These are phyloP conservation scores for Petromus typicus DNA, from an alignment of 2,113 vertebrate species.

Conservation along the genomic window DNA sequence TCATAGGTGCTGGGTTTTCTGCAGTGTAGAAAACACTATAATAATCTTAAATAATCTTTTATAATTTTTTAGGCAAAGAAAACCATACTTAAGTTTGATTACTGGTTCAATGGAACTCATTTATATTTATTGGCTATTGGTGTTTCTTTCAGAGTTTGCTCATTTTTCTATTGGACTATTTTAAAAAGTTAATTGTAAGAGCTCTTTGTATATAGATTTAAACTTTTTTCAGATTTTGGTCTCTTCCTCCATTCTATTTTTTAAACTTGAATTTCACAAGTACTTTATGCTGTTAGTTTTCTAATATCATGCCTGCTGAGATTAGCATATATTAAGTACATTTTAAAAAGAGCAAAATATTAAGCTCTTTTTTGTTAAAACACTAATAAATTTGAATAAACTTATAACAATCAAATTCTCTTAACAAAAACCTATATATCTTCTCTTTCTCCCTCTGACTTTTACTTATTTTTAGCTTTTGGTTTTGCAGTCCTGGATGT, in stretches of 20 bases:
- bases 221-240: not conserved
- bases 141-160: not conserved
- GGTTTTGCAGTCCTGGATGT: too few relatives aligned
- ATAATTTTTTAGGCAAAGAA: not conserved
- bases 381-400: conserved; percentile 22
- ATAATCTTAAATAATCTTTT: not conserved
- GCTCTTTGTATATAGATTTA: not conserved
- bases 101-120: not conserved
- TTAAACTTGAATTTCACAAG: conserved; percentile 37
- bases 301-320: not conserved
- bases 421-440: not conserved
- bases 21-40: not conserved
- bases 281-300: not conserved
- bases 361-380: conserved; percentile 47
- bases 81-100: not conserved
- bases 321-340: not conserved
- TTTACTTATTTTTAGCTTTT: too few relatives aligned
- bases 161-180: not conserved
- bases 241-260: not conserved
- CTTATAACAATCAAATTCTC: not conserved
- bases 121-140: not conserved
- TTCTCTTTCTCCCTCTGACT: not conserved
- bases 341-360: not conserved
- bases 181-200: conserved; percentile 12
- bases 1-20: not conserved